These are phyloP conservation scores for Brachymystax lenok DNA, from an alignment of 2,797 vertebrate genomes.

Conservation along the genomic window DNA sequence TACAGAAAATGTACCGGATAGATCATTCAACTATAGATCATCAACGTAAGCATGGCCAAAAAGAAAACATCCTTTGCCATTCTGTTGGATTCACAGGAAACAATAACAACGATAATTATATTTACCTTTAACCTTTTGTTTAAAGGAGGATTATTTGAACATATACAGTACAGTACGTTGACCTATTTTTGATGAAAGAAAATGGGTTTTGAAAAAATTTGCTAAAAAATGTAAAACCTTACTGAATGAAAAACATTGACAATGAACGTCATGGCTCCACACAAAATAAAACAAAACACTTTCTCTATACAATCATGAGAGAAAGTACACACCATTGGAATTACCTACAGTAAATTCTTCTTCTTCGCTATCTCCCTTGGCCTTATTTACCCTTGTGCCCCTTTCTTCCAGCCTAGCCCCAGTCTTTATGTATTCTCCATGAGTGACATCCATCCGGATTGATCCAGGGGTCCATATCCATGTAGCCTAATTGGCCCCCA, in stretches of 20 bases:
- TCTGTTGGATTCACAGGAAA: background rate
- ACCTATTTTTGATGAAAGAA: too few species aligned
- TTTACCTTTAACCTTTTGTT: too few species aligned
- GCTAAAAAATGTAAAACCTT: background rate
- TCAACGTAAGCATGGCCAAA: too few species aligned
- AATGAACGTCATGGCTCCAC: background rate
- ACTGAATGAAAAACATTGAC: background rate
- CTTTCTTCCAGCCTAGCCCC: background rate
- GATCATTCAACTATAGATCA: too few species aligned
- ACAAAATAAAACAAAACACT: background rate
- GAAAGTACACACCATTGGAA: constrained; percentile 9
- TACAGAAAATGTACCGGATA: too few species aligned
- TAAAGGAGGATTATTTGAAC: too few species aligned
- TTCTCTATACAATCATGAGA: background rate
- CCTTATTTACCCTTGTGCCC: constrained; percentile 41
- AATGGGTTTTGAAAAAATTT: too few species aligned
- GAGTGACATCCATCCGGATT: constrained; percentile 49
- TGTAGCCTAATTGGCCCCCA: constrained; percentile 63
- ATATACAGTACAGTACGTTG: too few species aligned
- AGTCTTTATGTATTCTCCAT: constrained; percentile 69
- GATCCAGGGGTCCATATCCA: constrained; percentile 36
- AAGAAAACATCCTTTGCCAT: too few species aligned
- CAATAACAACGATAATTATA: too few species aligned
- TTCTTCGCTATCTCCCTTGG: constrained; percentile 30
- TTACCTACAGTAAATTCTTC: constrained; percentile 16